Evolutionary conservation across 30 jellyfish, hydroid and myxozoan genomes (phyloP).

Genomic region (Nemopilema nomurai): DNA sequence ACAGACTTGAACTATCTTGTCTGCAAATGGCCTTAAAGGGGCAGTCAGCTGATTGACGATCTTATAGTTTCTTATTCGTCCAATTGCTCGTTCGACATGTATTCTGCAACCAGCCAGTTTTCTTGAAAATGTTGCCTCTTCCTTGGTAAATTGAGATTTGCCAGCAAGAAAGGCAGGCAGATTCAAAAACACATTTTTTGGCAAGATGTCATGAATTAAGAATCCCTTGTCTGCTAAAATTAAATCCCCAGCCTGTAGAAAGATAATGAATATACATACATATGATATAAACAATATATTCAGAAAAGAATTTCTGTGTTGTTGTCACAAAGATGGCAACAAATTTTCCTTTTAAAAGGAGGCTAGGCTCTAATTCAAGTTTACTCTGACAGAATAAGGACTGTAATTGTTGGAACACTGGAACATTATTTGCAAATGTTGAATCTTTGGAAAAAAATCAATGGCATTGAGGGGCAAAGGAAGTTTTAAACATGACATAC

Average conservation of each 20-base stretch:
- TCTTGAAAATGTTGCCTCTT: constrained; percentile 27
- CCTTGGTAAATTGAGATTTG: constrained; percentile 5
- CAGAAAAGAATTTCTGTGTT: neutral
- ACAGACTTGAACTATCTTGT: constrained; percentile 29
- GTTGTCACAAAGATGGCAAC: neutral
- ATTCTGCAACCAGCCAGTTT: constrained; percentile 25
- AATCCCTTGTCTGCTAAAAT: constrained; percentile 24
- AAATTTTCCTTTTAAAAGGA: neutral
- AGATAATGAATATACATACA: neutral
- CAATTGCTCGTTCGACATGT: constrained; percentile 35
- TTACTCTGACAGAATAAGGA: neutral
- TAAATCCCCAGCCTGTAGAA: constrained; percentile 31
- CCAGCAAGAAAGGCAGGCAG: constrained; percentile 5
- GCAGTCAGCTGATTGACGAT: constrained; percentile 2
- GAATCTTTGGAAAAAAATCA: neutral
- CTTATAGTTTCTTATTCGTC: constrained; percentile 13
- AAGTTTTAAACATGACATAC: neutral
- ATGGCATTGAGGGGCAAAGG: neutral
- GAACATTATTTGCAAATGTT: neutral
- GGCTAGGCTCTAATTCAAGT: neutral
- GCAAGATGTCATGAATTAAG: constrained; percentile 3
- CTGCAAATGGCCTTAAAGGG: constrained; percentile 37
- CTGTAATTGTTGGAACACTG: neutral
- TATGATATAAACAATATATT: neutral
- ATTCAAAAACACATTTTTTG: constrained; percentile 15